Percentiles rank a stretch among this genome's conserved stretches.
phyloP scores from a whole-genome alignment of 2,113 vertebrate species.

The Phrynosoma platyrhinos region DNA sequence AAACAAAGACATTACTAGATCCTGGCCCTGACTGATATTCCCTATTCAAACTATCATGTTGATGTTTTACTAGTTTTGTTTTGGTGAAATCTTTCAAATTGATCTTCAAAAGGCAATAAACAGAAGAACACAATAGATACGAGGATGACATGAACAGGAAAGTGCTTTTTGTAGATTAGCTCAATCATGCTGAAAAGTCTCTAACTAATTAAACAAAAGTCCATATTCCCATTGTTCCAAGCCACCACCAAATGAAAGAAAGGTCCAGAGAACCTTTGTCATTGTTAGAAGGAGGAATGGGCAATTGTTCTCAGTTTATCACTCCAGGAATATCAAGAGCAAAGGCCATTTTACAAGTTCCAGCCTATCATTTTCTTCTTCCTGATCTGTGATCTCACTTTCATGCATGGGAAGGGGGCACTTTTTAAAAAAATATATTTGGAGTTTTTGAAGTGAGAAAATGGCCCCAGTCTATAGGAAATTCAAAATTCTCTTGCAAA shows the following conservation, averaged over 20 bases:
- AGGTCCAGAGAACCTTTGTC: background rate
- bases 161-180: constrained; percentile 12
- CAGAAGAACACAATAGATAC: background rate
- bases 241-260: background rate
- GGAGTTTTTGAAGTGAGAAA: background rate
- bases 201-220: constrained; percentile 1
- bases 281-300: background rate
- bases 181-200: constrained; percentile 5
- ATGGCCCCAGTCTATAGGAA: no score
- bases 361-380: background rate
- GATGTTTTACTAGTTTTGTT: no score
- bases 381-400: background rate
- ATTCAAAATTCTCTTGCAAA: background rate
- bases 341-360: background rate
- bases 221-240: background rate
- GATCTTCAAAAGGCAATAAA: background rate
- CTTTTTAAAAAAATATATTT: background rate
- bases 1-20: background rate
- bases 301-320: background rate
- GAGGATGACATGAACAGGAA: background rate
- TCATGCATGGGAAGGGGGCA: background rate
- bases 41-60: background rate
- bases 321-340: background rate
- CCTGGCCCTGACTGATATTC: background rate
- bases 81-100: background rate